Base-by-base conservation (phyloP, 2,888 invertebrate species). In the Ametastegia equiseti region DNA sequence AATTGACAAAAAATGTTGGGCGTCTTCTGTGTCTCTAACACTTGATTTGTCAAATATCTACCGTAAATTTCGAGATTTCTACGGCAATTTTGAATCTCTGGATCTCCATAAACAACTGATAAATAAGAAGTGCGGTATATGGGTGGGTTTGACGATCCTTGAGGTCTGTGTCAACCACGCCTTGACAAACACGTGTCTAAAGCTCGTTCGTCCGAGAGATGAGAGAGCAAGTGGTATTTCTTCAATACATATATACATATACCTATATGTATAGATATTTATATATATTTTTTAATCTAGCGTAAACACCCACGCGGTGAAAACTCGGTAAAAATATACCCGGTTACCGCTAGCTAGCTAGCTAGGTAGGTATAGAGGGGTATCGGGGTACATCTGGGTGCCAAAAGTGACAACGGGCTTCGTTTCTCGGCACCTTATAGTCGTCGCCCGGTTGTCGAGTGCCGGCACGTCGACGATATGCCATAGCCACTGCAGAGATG, bases 401-500 rank as follows among this genome's bases (percentile, higher is more conserved):
- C 63, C 78, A 78, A 78, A 78, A 39, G 78, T 63, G 78, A 78
- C 42, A 78, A 78, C 78, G 54, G 78, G 78, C 60, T 36, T 63
- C 78, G 78, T 78, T 57, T 78, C 78, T 78, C 78, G 78, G 13
- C 78, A 78, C 78, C 78, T 78, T 69, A 69, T 45, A 75, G 75
- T 75, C 75, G 75, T 71, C 71, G 71, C 71, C 47, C 71, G 71
- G 71, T 47, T 67, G 67, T 71, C 71, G 71, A 75, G 69, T 69
- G 69, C 69, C 75, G 54, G 50, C 54, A 50, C 81, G 82, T 81
- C 84, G 82, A 69, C 75, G 83, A 81, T 83, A 75, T 81, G 47
- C 47, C 81, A 81, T 75, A 71, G 78, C 36, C 50, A n/a, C 7
- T 7, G n/a, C 27, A 47, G 81, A 81, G 75, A 39, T 54, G 54